Base-by-base conservation (phyloP, 2,888 invertebrate species). In the Standfussiana lucernea region DNA sequence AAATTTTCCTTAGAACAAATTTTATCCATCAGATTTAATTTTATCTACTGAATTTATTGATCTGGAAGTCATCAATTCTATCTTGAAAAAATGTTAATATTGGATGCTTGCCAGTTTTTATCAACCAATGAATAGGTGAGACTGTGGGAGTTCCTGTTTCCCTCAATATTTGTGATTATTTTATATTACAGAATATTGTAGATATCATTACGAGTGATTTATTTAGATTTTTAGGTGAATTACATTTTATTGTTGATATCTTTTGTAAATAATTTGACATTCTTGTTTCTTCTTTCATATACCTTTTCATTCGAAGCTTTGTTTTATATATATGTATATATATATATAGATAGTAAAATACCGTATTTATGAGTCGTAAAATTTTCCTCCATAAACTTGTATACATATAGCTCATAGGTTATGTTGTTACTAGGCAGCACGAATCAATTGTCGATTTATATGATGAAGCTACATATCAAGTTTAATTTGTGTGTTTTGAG, bases 41-140 rank as follows among this genome's bases (percentile, higher is more conserved):
- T 77, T 71, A 32, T 64, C 21, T 53, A 50, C 42, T 56, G 13
- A 61, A 76, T 76, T 50, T 66, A 53, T 72, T 70, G 50, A 56
- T 75, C 62, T 76, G 61, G 66, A 66, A 77, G 45, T 45, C 76
- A 62, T 79, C 21, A 82, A 75, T 62, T 62, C 6, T 56, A 59
- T 59, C 47, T 50, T 37, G 2, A 65, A 35, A 40, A 37, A n/a
- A 10, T 32, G 15, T 76, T 59, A 18, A 70, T 73, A 59, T 90
- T 89, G 90, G 88, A 82, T 69, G 59, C 21, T 78, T 70, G 88
- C 91, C 90, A 90, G 82, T 81, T 77, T 79, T 72, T 79, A 80
- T 72, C 61, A 81, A 80, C 65, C 77, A 80, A 47, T 71, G 35
- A 40, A 11, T 42, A 37, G 28, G 40, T 61, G 78, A 62, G 56